phyloP scores from a whole-genome alignment of 92 coral and sea anemone genomes.

The Paragorgia papillata region DNA sequence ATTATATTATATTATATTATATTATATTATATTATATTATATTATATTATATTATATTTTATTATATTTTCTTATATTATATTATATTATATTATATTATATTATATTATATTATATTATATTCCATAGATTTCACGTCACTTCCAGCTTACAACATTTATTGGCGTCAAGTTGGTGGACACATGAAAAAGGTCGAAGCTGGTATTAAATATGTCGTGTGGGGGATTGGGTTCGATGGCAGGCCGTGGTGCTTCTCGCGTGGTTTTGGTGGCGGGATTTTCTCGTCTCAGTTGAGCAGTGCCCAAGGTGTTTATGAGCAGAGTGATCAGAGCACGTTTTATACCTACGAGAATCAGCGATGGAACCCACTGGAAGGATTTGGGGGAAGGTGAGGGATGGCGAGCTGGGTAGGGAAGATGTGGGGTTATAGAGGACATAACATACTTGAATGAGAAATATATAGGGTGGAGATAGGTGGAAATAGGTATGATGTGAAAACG shows the following conservation, averaged over 20 bases:
- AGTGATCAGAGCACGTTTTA: constrained; percentile 75
- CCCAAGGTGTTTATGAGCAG: constrained; percentile 73
- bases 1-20: no score
- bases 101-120: no score
- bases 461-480: no score
- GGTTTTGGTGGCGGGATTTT: constrained; percentile 98
- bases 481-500: no score
- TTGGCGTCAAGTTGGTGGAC: constrained; percentile 98
- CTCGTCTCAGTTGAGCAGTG: constrained; percentile 72
- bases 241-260: constrained; percentile 84
- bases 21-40: no score
- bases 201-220: constrained; percentile 87
- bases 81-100: no score
- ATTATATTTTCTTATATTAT: no score
- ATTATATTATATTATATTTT: no score
- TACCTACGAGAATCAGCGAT: constrained; percentile 92
- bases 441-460: no score
- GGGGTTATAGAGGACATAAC: no score
- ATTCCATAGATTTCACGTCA: constrained; percentile 48
- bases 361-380: constrained; percentile 92
- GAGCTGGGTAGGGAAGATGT: background rate
- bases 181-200: constrained; percentile 80
- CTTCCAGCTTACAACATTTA: constrained; percentile 69
- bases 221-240: constrained; percentile 91
- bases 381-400: constrained; percentile 76